These are phyloP conservation scores for Furcula furcula DNA, from an alignment of 2,888 invertebrate species.

Conservation along the genomic window DNA sequence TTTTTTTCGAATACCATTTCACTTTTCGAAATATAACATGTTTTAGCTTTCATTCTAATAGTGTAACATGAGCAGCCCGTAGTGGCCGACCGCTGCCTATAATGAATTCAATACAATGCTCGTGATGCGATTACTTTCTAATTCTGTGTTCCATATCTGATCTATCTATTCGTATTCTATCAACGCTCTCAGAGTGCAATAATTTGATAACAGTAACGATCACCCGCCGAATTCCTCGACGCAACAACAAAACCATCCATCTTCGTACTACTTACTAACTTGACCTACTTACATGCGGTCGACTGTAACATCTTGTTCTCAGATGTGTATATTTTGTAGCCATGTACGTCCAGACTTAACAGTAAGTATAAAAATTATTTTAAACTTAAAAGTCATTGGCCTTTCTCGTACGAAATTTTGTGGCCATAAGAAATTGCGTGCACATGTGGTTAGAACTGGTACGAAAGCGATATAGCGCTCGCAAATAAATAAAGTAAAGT, in stretches of 20 bases:
- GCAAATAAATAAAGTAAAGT: no score
- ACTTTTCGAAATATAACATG: no score
- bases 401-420: conserved; percentile 46
- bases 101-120: conserved; percentile 15
- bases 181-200: conserved; percentile 34
- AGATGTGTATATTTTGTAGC: conserved; percentile 8
- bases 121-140: conserved; percentile 51
- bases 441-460: conserved; percentile 42
- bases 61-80: no score
- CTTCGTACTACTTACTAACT: conserved; percentile 30
- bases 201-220: conserved; percentile 31
- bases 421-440: conserved; percentile 47
- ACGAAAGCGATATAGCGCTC: conserved; percentile 26
- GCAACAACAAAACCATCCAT: conserved; percentile 36
- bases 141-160: conserved; percentile 25
- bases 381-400: conserved; percentile 45
- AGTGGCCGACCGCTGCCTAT: no score
- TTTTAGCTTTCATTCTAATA: no score
- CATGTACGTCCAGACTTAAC: conserved; percentile 22
- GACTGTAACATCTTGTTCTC: conserved; percentile 8
- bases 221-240: conserved; percentile 25
- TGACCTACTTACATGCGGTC: conserved; percentile 48
- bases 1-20: no score
- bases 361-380: conserved; percentile 29
- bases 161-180: conserved; percentile 44